Evolutionary conservation across 2,888 invertebrate genomes (phyloP), one percentile per base, ranked within the genome.

Genomic region (Piscicola geometra): DNA sequence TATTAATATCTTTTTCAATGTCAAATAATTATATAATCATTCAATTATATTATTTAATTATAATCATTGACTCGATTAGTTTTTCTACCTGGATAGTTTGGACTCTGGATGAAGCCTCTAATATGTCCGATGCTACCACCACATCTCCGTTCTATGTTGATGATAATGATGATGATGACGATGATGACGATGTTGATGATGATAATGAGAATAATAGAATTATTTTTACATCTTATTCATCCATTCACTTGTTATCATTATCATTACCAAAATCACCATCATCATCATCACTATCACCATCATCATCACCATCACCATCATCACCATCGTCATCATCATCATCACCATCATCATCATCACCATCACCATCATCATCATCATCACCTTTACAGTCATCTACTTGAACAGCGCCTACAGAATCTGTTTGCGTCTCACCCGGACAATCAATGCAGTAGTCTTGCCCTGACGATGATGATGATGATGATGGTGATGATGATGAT

Each of bases 31-130:
- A 15, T 21, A 47, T 47, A n/a, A n/a, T 76, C 83, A 84, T 41
- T 82, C 82, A 0, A 86, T 85, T 69, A 82, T 82, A 30, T 86
- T 84, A 73, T 82, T 83, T 86, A 86, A 86, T 3, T 84, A 83
- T 78, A 86, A 86, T 47, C 84, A 81, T 1, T 83, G 81, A 77
- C 85, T 83, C 56, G 82, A n/a, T n/a, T 82, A 5, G 86, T 86
- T 80, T 86, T 86, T 74, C 83, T 80, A 9, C 86, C 86, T 2
- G 87, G 87, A 80, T 84, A 86, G 80, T 86, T 86, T 5, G 86
- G 86, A n/a, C 84, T 85, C 79, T 85, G 83, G 56, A 87, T 82
- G 70, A 83, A 82, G 0, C 87, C 87, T 68, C 82, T 83, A 56
- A 80, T 80, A 32, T 78, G 77, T 2, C 82, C 82, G 64, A 81